Evolutionary conservation across 2,797 vertebrate species (phyloP).

Genomic region (Malurus leucopterus): DNA sequence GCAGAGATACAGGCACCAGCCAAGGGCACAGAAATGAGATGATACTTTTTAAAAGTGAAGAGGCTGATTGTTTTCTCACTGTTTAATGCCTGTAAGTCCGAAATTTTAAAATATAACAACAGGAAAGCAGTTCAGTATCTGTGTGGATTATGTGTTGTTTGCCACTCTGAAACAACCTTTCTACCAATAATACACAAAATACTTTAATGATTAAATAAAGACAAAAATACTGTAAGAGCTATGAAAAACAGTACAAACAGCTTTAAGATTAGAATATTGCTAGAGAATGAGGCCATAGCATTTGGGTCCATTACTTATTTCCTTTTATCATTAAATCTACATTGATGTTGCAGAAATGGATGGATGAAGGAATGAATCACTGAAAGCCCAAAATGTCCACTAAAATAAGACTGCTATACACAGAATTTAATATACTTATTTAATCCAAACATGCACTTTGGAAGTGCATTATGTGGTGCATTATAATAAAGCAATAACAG

Average conservation of each 20-base stretch:
- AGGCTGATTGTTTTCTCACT: not conserved
- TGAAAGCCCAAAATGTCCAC: not conserved
- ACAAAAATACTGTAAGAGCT: not conserved
- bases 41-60: not conserved
- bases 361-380: not conserved
- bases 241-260: not conserved
- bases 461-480: not conserved
- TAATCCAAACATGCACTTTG: not conserved
- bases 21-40: not conserved
- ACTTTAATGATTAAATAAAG: not conserved
- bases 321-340: not conserved
- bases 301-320: not conserved
- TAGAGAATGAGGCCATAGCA: not conserved
- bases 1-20: not conserved
- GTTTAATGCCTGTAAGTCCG: not conserved
- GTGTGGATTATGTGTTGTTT: not conserved
- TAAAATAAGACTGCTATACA: not conserved
- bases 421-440: not conserved
- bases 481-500: not conserved
- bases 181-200: not conserved
- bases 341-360: not conserved
- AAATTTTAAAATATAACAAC: not conserved
- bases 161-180: not conserved
- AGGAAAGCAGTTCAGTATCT: not conserved
- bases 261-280: not conserved